Percentiles rank a stretch among this genome's conserved stretches.
phyloP scores from a whole-genome alignment of 1,140 invertebrate species.

The Neotoxoptera formosana region DNA sequence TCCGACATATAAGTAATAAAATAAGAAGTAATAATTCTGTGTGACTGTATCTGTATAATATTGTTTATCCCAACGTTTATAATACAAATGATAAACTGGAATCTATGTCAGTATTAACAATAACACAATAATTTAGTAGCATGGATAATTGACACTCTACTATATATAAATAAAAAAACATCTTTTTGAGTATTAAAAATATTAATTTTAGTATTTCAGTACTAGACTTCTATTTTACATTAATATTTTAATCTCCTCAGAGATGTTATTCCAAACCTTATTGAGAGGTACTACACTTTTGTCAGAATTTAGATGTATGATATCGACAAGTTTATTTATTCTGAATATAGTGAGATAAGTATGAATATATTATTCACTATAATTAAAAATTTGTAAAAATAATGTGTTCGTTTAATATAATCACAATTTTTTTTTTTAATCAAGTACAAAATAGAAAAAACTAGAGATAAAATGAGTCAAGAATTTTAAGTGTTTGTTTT shows the following conservation, averaged over 20 bases:
- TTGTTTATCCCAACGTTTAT: not conserved
- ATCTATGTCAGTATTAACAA: not conserved
- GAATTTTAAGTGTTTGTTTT: not conserved
- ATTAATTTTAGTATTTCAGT: not conserved
- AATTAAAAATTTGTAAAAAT: not conserved
- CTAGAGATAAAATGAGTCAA: not conserved
- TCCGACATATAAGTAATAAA: too few relatives aligned
- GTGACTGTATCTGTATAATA: not conserved
- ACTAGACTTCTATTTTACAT: too few relatives aligned
- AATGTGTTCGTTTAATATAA: not conserved
- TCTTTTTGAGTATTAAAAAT: too few relatives aligned
- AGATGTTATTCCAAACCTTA: too few relatives aligned
- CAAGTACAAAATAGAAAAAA: not conserved
- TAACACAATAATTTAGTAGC: too few relatives aligned
- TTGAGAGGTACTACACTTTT: not conserved
- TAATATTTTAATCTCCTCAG: too few relatives aligned
- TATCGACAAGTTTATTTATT: not conserved
- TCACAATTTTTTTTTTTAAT: not conserved
- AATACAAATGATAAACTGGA: not conserved
- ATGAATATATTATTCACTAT: too few relatives aligned
- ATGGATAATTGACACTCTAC: not conserved
- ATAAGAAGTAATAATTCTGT: too few relatives aligned
- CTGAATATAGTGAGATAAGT: not conserved
- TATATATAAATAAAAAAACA: not conserved
- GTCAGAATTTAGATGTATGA: not conserved